Conservation (phyloP, 2,113 vertebrate species). For the Halcyon senegalensis region DNA sequence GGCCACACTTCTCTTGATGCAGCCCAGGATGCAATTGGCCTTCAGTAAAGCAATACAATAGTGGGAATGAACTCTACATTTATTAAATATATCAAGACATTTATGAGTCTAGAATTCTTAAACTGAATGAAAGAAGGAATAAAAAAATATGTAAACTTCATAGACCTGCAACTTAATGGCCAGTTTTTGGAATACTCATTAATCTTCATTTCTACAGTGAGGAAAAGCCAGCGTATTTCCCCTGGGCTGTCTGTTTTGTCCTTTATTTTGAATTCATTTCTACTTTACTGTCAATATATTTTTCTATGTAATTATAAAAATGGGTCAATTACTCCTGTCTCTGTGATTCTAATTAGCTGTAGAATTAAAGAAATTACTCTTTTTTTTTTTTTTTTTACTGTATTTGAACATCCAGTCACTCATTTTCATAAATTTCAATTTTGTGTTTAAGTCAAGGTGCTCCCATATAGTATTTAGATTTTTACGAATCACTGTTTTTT, state of each 20-base stretch:
- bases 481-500: neutral
- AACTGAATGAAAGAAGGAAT: neutral
- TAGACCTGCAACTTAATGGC: neutral
- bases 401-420: neutral
- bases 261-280: neutral
- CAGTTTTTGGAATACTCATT: neutral
- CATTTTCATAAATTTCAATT: neutral
- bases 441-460: neutral
- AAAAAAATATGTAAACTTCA: neutral
- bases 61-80: neutral
- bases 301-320: neutral
- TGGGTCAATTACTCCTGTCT: neutral
- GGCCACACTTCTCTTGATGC: too few species aligned
- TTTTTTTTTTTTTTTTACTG: neutral
- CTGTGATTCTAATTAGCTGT: neutral
- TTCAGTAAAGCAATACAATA: neutral
- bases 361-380: neutral
- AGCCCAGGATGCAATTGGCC: too few species aligned
- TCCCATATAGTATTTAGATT: neutral
- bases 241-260: neutral
- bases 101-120: neutral
- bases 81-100: neutral
- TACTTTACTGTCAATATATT: neutral
- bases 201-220: neutral
- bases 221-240: neutral